Evolutionary conservation across 1,140 invertebrate genomes (phyloP).

Genomic region (Leptoteleia sp.): DNA sequence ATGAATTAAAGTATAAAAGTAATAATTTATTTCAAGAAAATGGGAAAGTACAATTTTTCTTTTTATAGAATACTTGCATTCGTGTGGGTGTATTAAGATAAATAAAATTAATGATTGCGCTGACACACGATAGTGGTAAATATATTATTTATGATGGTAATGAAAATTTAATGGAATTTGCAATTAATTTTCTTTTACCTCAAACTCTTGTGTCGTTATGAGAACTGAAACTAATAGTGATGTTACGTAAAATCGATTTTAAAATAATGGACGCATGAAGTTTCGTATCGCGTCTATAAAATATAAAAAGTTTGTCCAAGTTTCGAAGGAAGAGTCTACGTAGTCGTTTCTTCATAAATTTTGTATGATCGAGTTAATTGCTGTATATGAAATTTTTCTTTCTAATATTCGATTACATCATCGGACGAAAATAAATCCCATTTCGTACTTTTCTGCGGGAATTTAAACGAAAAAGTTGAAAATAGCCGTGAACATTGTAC

Average conservation of each 20-base stretch:
- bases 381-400: not conserved
- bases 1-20: no score
- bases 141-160: slow-evolving; percentile 5
- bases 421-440: not conserved
- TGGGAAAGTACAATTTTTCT: no score
- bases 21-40: not conserved
- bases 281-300: slow-evolving; percentile 8
- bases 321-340: not conserved
- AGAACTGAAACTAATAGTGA: slow-evolving; percentile 5
- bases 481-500: no score
- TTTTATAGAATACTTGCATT: no score
- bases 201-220: slow-evolving; percentile 10
- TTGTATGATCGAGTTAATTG: slow-evolving; percentile 1
- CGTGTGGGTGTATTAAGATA: no score
- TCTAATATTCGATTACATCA: slow-evolving; percentile 2
- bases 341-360: slow-evolving; percentile 2
- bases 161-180: slow-evolving; percentile 4
- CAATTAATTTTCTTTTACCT: slow-evolving; percentile 2
- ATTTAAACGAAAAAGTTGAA: not conserved
- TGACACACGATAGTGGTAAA: not conserved
- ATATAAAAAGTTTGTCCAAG: not conserved
- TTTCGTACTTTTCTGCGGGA: not conserved
- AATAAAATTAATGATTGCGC: not conserved
- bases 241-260: slow-evolving; percentile 12
- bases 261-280: slow-evolving; percentile 11